Evolutionary conservation across 92 coral and sea anemone species (phyloP).

Genomic region (Phenganax subtilis): DNA sequence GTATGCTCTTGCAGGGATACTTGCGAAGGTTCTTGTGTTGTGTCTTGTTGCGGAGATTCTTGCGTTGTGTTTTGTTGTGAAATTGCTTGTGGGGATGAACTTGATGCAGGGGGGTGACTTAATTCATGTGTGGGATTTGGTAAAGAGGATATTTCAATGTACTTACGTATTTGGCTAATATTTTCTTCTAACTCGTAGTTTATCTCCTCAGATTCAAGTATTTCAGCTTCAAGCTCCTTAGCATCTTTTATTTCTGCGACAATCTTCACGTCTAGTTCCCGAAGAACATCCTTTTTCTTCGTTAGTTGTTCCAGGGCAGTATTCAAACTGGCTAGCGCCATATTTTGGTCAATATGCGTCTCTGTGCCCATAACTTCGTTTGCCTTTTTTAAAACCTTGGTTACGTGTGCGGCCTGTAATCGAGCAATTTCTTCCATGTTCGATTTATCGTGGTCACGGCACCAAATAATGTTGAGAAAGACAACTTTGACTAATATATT

Average conservation of each 20-base stretch:
- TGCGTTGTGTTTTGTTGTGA: neutral
- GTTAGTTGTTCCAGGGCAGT: conserved; percentile 27
- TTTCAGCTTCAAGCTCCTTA: conserved; percentile 14
- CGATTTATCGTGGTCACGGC: too few species aligned
- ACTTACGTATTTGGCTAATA: conserved; percentile 11
- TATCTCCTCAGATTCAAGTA: conserved; percentile 1
- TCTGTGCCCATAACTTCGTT: too few species aligned
- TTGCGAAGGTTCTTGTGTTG: too few species aligned
- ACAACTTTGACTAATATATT: too few species aligned
- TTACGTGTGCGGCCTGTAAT: too few species aligned
- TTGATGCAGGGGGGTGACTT: conserved; percentile 1
- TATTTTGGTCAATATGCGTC: neutral
- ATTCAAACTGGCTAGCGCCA: neutral
- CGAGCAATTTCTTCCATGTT: too few species aligned
- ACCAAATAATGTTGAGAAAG: too few species aligned
- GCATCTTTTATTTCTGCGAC: neutral
- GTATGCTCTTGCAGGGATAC: too few species aligned
- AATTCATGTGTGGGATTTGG: neutral
- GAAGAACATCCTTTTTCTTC: neutral
- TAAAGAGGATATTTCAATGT: neutral
- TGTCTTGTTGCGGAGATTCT: too few species aligned
- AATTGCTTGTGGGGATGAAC: neutral
- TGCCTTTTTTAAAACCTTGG: too few species aligned
- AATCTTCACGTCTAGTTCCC: conserved; percentile 5
- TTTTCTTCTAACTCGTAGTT: conserved; percentile 9